A percentile compares a stretch with the other conserved stretches of the same genome.
Conservation (phyloP, 2,888 invertebrate genomes). For the Pseudococcus viburni region DNA sequence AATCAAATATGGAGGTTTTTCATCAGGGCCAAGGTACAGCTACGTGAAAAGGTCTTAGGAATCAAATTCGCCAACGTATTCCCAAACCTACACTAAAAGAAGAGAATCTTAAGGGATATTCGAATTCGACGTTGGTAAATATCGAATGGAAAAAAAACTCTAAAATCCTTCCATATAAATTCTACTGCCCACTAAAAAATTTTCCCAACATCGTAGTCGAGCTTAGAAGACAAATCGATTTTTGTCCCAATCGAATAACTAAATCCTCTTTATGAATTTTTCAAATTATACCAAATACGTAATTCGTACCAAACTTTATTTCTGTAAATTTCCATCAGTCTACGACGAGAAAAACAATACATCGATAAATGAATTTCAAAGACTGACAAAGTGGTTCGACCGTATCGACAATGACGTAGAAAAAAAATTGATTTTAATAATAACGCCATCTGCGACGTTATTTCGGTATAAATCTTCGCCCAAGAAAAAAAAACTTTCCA, state of each 20-base stretch:
- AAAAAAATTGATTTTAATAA: too few species aligned
- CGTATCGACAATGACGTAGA: too few species aligned
- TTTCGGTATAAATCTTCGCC: too few species aligned
- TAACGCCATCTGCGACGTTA: too few species aligned
- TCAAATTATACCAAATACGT: neutral
- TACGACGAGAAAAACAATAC: too few species aligned
- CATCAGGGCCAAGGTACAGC: neutral
- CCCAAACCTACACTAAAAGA: conserved; percentile 25
- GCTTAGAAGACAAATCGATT: conserved; percentile 10
- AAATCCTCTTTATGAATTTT: neutral
- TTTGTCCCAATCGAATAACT: neutral
- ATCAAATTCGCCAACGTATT: conserved; percentile 21
- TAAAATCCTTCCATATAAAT: neutral
- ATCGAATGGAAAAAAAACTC: neutral
- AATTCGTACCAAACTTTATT: neutral
- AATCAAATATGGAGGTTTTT: conserved; percentile 24
- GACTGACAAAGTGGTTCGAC: too few species aligned
- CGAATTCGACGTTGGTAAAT: conserved; percentile 5
- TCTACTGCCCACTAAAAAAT: conserved; percentile 14
- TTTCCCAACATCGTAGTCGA: neutral
- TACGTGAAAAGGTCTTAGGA: conserved; percentile 1
- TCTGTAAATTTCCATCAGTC: neutral
- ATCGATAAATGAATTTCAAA: too few species aligned
- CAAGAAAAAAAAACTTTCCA: too few species aligned
- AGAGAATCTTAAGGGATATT: neutral